Base-by-base conservation (phyloP, 2,797 vertebrate genomes). In the Protosalanx chinensis region DNA sequence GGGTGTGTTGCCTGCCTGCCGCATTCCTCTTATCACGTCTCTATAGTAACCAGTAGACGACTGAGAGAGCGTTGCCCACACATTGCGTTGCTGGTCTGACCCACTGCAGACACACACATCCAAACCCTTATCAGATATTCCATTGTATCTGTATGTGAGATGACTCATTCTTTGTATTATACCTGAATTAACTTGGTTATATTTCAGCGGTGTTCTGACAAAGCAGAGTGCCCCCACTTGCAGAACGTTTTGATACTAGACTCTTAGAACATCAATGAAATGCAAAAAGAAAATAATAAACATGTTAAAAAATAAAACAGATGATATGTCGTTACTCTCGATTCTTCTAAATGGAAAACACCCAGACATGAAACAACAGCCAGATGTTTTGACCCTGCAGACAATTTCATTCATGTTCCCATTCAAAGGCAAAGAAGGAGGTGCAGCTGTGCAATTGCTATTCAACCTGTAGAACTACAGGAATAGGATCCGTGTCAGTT, bases 41-140 rank as follows among this genome's bases (percentile, higher is more conserved):
- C 91, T 88, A 92, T 92, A 89, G 92, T 86, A 92, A 93, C 91
- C 32, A 75, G 73, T 81, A 83, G 83, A 85, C 88, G 76, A 82
- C 84, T 89, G 82, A 88, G 88, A 81, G 84, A 82, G 84, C 85
- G 82, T 81, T 70, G 78, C 77, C 87, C 84, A 85, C 79, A 79
- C 82, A 72, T 72, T 84, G 77, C 70, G 84, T 87, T 84, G 84
- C 68, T 81, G 79, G 78, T 84, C 67, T 79, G 77, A 76, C 77
- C 73, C 72, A 68, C 80, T 79, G 83, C 81, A 79, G 82, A 80
- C 35, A 37, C 62, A 46, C 49, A 59, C 68, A 37, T 32, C 53
- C 13, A 30, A 67, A 51, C 56, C 56, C 72, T 57, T 41, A 51
- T 65, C 51, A 71, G 20, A 66, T 18, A 69, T 72, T 72, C 61